These are phyloP conservation scores for Dicycla oo DNA, from an alignment of 2,888 invertebrate species.

Conservation along the genomic window DNA sequence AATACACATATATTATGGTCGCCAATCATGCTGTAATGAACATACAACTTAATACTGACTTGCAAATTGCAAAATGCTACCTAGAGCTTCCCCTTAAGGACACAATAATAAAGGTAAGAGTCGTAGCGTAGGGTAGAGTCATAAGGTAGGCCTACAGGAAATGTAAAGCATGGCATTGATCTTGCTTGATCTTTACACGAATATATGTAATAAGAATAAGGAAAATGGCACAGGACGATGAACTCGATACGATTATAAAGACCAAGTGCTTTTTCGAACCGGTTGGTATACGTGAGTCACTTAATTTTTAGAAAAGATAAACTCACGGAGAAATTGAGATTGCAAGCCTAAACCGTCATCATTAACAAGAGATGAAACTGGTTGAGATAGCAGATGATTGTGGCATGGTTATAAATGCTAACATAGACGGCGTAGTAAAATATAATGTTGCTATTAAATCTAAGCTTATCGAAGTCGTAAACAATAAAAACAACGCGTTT, in stretches of 20 bases:
- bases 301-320: constrained; percentile 50
- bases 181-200: constrained; percentile 24
- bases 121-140: neutral
- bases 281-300: constrained; percentile 35
- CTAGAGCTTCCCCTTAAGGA: no score
- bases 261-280: constrained; percentile 49
- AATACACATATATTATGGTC: no score
- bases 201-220: constrained; percentile 8
- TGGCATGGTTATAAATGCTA: neutral
- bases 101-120: neutral
- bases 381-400: constrained; percentile 16
- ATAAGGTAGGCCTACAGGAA: constrained; percentile 10
- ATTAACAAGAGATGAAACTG: constrained; percentile 38
- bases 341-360: constrained; percentile 38
- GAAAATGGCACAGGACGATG: constrained; percentile 46
- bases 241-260: constrained; percentile 42
- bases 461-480: constrained; percentile 1
- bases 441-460: neutral
- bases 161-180: constrained; percentile 11
- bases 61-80: no score
- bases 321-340: constrained; percentile 40
- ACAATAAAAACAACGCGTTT: neutral
- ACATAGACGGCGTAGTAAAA: neutral
- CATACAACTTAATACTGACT: no score
- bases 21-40: no score